These are phyloP conservation scores for Leptopilina drosophilae DNA, from an alignment of 2,888 invertebrate genomes.

Conservation along the genomic window DNA sequence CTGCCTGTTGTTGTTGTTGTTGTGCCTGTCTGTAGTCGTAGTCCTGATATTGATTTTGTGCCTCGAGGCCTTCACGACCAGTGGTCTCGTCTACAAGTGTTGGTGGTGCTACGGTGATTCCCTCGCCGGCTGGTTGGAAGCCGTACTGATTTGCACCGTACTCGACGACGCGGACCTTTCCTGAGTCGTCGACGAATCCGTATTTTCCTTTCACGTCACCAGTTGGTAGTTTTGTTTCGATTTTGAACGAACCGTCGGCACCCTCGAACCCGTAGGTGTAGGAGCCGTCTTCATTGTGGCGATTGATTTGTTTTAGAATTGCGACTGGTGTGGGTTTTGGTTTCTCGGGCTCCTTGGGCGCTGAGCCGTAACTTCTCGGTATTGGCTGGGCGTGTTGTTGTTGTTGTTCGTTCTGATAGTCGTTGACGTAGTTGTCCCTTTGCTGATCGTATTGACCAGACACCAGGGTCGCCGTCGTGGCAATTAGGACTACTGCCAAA, in stretches of 20 bases:
- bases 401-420: constrained; percentile 70
- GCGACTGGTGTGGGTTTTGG: constrained; percentile 83
- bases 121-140: constrained; percentile 91
- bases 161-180: constrained; percentile 90
- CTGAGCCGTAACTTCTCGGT: constrained; percentile 78
- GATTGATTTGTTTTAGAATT: constrained; percentile 92
- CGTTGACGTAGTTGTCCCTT: constrained; percentile 74
- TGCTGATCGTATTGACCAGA: constrained; percentile 77
- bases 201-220: constrained; percentile 95
- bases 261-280: constrained; percentile 95
- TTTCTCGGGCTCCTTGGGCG: constrained; percentile 76
- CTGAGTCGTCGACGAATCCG: constrained; percentile 90
- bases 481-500: constrained; percentile 52
- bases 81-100: constrained; percentile 77
- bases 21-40: constrained; percentile 66
- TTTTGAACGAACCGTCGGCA: constrained; percentile 92
- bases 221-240: constrained; percentile 88
- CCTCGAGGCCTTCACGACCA: constrained; percentile 66
- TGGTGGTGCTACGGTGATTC: constrained; percentile 85
- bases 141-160: constrained; percentile 93
- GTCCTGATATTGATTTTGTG: constrained; percentile 61
- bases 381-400: constrained; percentile 64
- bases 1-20: constrained; percentile 42
- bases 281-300: constrained; percentile 93
- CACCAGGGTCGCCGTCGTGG: constrained; percentile 76